Evolutionary conservation across 2,888 invertebrate genomes (phyloP).

Genomic region (Watsonalla cultraria): DNA sequence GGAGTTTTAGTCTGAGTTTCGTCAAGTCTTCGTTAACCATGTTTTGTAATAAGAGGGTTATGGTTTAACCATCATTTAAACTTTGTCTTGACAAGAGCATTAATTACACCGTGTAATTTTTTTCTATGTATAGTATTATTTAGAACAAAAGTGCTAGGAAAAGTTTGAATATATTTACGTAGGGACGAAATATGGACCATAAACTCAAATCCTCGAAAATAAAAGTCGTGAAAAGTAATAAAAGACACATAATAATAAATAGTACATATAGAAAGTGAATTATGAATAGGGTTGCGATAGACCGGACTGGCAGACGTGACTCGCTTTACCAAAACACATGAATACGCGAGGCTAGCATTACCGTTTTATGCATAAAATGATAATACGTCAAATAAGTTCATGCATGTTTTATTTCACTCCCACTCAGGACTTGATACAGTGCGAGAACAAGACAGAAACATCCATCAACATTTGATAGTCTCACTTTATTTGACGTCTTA

Average conservation of each 20-base stretch:
- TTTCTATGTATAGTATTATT: no score
- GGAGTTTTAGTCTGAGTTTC: no score
- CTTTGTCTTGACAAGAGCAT: no score
- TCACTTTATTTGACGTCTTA: no score
- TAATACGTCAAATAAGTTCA: background rate
- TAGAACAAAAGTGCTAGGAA: no score
- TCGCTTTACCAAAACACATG: slow-evolving; percentile 73
- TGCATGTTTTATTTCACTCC: background rate
- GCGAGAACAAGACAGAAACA: background rate
- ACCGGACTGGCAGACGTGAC: slow-evolving; percentile 65
- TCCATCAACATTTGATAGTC: no score
- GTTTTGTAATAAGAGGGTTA: no score
- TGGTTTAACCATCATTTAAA: no score
- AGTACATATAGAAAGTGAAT: slow-evolving; percentile 43
- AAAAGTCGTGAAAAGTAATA: slow-evolving; percentile 56
- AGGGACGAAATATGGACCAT: background rate
- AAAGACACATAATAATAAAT: slow-evolving; percentile 46
- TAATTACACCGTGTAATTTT: no score
- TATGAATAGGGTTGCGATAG: slow-evolving; percentile 43
- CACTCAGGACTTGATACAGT: background rate
- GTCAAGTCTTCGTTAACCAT: no score
- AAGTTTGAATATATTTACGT: no score
- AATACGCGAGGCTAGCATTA: slow-evolving; percentile 69
- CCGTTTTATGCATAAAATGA: slow-evolving; percentile 6
- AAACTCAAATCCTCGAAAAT: slow-evolving; percentile 51